Percentiles rank a stretch among this genome's conserved stretches.
phyloP scores from a whole-genome alignment of 2,113 vertebrate genomes.

The Archilochus colubris region DNA sequence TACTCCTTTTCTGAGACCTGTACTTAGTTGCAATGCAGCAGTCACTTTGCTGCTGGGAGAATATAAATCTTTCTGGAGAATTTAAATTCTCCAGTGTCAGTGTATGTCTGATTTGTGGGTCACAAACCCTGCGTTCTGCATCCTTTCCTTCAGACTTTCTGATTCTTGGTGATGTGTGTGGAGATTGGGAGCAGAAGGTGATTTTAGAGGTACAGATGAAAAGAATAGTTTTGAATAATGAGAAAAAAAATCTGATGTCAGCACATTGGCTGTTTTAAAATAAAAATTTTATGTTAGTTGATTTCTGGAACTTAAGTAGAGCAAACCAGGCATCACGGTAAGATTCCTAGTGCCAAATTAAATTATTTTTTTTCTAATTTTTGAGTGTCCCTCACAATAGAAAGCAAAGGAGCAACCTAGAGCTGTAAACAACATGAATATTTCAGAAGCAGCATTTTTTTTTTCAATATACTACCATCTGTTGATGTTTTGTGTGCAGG shows the following conservation, averaged over 20 bases:
- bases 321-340: background rate
- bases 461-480: background rate
- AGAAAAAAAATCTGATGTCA: background rate
- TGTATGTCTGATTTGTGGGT: background rate
- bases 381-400: background rate
- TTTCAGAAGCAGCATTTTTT: background rate
- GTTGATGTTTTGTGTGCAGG: background rate
- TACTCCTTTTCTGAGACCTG: background rate
- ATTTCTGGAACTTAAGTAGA: constrained; percentile 14
- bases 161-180: background rate
- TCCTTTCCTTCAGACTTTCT: background rate
- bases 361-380: background rate
- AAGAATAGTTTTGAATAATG: background rate
- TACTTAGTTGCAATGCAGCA: background rate
- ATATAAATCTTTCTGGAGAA: background rate
- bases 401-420: background rate
- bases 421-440: background rate
- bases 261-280: background rate
- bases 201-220: background rate
- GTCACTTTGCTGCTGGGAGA: background rate
- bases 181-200: background rate
- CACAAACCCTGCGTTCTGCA: background rate
- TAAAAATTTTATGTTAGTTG: background rate
- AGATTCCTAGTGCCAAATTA: background rate
- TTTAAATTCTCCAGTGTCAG: background rate